A percentile compares a stretch with the other conserved stretches of the same genome.
Conservation (phyloP, 64 coral and sea anemone species). For the Porites australiensis region DNA sequence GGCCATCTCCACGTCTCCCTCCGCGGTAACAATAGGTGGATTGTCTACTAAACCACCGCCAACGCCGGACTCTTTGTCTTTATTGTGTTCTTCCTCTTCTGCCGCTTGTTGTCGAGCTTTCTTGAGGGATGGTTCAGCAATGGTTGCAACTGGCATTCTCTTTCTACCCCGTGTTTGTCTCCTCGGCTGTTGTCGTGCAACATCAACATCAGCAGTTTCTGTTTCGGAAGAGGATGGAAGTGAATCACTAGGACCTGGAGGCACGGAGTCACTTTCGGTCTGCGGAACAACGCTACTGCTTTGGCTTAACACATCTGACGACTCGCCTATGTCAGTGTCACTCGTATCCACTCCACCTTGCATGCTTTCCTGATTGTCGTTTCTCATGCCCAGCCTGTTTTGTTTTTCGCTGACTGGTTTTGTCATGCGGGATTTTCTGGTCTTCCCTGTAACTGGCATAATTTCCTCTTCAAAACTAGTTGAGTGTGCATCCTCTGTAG, state of each 20-base stretch:
- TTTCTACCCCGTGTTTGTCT: constrained; percentile 16
- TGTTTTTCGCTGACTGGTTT: not conserved
- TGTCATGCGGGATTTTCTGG: not conserved
- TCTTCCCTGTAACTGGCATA: not conserved
- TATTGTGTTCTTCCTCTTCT: constrained; percentile 17
- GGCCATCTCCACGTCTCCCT: not conserved
- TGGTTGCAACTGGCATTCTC: not conserved
- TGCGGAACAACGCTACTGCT: constrained; percentile 14
- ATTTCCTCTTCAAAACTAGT: constrained; percentile 5
- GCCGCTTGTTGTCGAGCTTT: not conserved
- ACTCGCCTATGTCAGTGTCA: constrained; percentile 23
- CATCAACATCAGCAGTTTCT: not conserved
- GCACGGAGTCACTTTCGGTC: constrained; percentile 14
- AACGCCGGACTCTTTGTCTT: not conserved
- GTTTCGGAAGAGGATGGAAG: constrained; percentile 12
- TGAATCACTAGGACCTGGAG: not conserved
- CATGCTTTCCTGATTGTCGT: not conserved
- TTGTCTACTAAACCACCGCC: not conserved
- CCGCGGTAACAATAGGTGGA: not conserved
- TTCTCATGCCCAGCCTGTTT: not conserved
- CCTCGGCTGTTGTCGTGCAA: not conserved
- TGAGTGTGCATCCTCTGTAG: constrained; percentile 13
- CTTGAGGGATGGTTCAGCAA: not conserved
- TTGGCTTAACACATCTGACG: constrained; percentile 35
- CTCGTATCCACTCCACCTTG: not conserved